Evolutionary conservation across 1,140 invertebrate species (phyloP).

Genomic region (Ectropis grisescens): DNA sequence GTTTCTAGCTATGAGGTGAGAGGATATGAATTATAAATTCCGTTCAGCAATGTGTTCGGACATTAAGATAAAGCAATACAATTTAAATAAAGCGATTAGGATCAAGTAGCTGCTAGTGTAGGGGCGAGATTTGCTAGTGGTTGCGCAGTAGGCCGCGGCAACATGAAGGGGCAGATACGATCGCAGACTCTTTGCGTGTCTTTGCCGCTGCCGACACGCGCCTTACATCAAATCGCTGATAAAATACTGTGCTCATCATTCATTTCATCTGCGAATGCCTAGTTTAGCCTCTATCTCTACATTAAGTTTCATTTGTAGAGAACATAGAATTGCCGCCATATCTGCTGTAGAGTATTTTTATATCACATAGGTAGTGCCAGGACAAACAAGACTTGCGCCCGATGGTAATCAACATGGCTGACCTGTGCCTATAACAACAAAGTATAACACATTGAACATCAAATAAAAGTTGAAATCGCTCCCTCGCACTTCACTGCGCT

Average conservation of each 20-base stretch:
- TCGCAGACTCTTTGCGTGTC: constrained; percentile 44
- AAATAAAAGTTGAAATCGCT: too few relatives aligned
- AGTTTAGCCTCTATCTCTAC: constrained; percentile 11
- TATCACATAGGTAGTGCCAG: too few relatives aligned
- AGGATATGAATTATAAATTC: constrained; percentile 5
- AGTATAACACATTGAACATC: too few relatives aligned
- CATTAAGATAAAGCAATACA: constrained; percentile 23
- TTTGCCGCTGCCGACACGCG: constrained; percentile 39
- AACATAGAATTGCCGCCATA: not conserved
- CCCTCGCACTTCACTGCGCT: too few relatives aligned
- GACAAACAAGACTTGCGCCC: too few relatives aligned
- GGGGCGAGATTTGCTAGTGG: constrained; percentile 12
- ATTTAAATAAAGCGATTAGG: constrained; percentile 30
- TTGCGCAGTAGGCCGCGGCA: constrained; percentile 30
- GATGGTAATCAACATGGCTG: too few relatives aligned
- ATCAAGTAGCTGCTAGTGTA: constrained; percentile 16
- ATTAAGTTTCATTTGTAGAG: not conserved
- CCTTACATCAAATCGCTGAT: constrained; percentile 48
- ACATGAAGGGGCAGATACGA: constrained; percentile 48
- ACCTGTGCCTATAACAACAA: too few relatives aligned
- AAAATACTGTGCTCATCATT: constrained; percentile 38
- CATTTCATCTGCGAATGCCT: constrained; percentile 36
- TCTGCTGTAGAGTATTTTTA: too few relatives aligned
- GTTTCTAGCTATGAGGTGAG: not conserved
- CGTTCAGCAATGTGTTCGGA: constrained; percentile 7